Evolutionary conservation across 2,113 vertebrate genomes (phyloP).

Genomic region (Dasypus novemcinctus): DNA sequence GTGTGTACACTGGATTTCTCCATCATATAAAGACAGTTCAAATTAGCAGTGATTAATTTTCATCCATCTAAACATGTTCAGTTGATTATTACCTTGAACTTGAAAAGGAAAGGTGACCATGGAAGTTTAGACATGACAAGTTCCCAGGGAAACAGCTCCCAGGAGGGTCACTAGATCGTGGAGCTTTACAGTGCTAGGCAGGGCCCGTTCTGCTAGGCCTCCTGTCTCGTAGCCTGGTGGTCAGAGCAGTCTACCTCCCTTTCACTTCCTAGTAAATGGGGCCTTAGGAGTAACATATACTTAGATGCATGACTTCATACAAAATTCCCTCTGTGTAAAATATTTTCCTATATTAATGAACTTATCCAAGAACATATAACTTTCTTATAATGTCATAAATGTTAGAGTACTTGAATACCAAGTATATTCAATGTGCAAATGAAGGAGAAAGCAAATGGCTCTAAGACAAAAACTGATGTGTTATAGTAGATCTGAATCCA

Average conservation of each 20-base stretch:
- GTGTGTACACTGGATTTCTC: background rate
- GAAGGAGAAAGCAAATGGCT: background rate
- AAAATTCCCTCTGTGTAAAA: background rate
- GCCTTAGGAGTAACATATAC: background rate
- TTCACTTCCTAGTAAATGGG: background rate
- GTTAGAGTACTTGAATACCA: background rate
- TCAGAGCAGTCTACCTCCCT: fast-evolving
- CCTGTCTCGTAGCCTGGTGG: fast-evolving
- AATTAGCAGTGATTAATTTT: background rate
- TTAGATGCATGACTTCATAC: background rate
- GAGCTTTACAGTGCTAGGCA: too few relatives aligned
- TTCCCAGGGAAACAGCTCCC: background rate
- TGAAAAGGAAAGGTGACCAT: background rate
- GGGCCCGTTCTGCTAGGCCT: background rate
- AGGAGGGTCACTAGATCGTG: fast-evolving
- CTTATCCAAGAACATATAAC: background rate
- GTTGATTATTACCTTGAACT: background rate
- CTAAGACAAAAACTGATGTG: background rate
- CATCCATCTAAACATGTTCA: too few relatives aligned
- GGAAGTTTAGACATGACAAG: too few relatives aligned
- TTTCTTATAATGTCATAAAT: background rate
- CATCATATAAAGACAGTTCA: background rate
- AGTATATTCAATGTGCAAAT: background rate
- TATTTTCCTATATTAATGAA: background rate
- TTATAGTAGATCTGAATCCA: background rate